phyloP scores from a whole-genome alignment of 2,797 vertebrate species.

The Eutrigla gurnardus region DNA sequence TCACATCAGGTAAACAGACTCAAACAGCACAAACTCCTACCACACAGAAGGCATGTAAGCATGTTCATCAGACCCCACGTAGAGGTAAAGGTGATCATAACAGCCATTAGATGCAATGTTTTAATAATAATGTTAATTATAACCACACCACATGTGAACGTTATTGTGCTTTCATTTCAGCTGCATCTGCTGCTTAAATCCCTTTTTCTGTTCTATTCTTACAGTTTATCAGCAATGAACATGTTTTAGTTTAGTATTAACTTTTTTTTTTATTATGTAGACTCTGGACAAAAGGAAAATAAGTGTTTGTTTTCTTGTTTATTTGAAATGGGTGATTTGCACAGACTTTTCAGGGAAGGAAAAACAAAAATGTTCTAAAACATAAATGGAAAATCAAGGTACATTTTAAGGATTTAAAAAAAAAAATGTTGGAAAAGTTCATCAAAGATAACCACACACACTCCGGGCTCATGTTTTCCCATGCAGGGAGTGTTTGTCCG shows the following conservation, averaged over 20 bases:
- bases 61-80: background rate
- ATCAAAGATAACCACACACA: background rate
- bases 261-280: too few species aligned
- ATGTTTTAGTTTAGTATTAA: too few species aligned
- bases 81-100: too few species aligned
- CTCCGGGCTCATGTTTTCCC: slow-evolving; percentile 59
- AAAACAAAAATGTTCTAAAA: background rate
- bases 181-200: background rate
- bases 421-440: background rate
- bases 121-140: background rate
- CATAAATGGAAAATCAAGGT: too few species aligned
- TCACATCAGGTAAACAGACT: background rate
- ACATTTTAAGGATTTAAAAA: too few species aligned
- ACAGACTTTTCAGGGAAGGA: background rate
- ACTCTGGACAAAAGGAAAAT: too few species aligned
- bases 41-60: background rate
- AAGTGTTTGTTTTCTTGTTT: background rate
- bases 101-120: background rate
- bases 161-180: background rate
- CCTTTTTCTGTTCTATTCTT: background rate
- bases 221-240: background rate
- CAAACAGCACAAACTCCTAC: background rate
- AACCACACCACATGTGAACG: background rate
- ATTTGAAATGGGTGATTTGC: background rate
- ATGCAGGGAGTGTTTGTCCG: slow-evolving; percentile 58